These are phyloP conservation scores for Epizoanthus stellaris DNA, from an alignment of 92 coral and sea anemone species.

Conservation along the genomic window DNA sequence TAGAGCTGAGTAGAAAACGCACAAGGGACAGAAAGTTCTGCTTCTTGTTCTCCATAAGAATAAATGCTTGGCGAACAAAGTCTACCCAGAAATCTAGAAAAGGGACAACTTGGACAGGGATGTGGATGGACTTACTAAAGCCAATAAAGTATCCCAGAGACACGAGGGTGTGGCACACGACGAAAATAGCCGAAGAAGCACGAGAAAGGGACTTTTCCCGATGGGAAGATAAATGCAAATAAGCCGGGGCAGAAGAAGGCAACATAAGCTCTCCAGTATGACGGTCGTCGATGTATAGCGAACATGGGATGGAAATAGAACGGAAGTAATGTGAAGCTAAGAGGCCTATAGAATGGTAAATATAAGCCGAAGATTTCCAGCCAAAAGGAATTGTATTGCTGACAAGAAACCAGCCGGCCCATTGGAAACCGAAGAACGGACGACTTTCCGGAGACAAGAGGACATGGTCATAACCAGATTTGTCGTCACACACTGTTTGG, in stretches of 20 bases:
- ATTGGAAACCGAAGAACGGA: conserved; percentile 58
- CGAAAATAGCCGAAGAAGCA: conserved; percentile 36
- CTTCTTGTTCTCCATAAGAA: conserved; percentile 45
- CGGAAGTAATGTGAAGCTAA: conserved; percentile 48
- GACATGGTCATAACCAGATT: conserved; percentile 63
- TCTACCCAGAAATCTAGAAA: conserved; percentile 56
- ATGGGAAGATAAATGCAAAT: neutral
- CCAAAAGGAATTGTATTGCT: conserved; percentile 64
- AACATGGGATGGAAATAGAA: conserved; percentile 48
- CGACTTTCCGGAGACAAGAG: conserved; percentile 48
- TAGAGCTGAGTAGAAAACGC: conserved; percentile 20
- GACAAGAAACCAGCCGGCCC: conserved; percentile 61
- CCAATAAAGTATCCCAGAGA: conserved; percentile 41
- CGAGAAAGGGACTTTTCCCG: neutral
- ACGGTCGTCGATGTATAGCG: conserved; percentile 55
- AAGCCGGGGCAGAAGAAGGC: neutral
- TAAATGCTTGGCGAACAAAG: conserved; percentile 54
- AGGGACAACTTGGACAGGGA: conserved; percentile 42
- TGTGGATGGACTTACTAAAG: conserved; percentile 39
- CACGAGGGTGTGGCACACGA: conserved; percentile 41
- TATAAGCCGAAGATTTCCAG: conserved; percentile 59
- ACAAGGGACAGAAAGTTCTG: conserved; percentile 46
- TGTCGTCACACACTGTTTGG: conserved; percentile 63
- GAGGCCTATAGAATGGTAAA: conserved; percentile 57
- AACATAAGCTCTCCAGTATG: conserved; percentile 34